Conservation (phyloP, 2,888 invertebrate genomes). For the Mythimna albipuncta region DNA sequence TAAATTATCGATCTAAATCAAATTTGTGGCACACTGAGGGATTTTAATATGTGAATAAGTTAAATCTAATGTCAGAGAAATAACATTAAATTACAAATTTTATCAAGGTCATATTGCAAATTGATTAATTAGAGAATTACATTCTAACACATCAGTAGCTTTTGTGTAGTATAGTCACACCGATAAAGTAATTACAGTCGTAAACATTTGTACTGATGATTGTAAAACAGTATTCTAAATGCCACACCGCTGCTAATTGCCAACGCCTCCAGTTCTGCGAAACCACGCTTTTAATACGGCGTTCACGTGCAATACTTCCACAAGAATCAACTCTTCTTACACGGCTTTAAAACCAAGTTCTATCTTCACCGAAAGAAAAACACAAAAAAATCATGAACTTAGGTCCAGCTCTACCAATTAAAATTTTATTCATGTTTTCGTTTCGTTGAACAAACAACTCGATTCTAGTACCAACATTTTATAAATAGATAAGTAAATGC, state of each 20-base stretch:
- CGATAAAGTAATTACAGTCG: constrained; percentile 20
- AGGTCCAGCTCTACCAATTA: constrained; percentile 29
- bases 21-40: not conserved
- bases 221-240: constrained; percentile 45
- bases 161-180: constrained; percentile 4
- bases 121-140: not conserved
- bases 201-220: constrained; percentile 50
- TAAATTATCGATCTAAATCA: not conserved
- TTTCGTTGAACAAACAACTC: constrained; percentile 45
- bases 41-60: not conserved
- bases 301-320: constrained; percentile 73
- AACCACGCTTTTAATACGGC: constrained; percentile 69
- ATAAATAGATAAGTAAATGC: constrained; percentile 67
- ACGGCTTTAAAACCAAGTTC: constrained; percentile 60
- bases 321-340: constrained; percentile 57
- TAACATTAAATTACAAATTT: not conserved
- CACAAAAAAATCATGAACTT: constrained; percentile 41
- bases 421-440: constrained; percentile 29
- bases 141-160: constrained; percentile 7
- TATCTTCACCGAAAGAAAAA: constrained; percentile 30
- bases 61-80: not conserved
- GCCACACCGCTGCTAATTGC: constrained; percentile 61
- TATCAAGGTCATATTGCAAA: not conserved
- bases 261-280: constrained; percentile 54
- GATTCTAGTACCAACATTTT: constrained; percentile 51